Evolutionary conservation across 2,888 invertebrate genomes (phyloP), one percentile per base, ranked within the genome.

Genomic region (Empis stercorea): DNA sequence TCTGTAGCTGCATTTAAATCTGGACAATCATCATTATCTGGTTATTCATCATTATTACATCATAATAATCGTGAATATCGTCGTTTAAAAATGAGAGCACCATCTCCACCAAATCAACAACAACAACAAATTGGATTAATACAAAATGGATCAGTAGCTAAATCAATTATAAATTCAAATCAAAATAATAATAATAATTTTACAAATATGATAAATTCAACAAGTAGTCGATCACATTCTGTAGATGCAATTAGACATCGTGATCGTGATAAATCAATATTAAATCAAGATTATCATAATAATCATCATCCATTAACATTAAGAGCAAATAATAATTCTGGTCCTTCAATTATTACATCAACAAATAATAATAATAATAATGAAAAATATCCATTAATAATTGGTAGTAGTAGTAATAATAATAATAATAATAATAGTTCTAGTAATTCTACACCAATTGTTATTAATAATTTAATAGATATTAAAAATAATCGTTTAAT

Each of bases 181-280:
- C 34, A 27, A 41, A 23, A 23, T 27, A 37, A 15, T 15, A 14
- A 14, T 37, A 37, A 15, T 37, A 15, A 32, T 43, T 16, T 20
- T 17, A 13, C 20, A 13, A 4, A 23, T 27, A 13, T 23, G 20
- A 10, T 34, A 34, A 20, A 10, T 55, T 56, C 48, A 57, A 57
- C 49, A 54, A 61, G 69, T n/a, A n/a, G n/a, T n/a, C n/a, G n/a
- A 47, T 69, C 68, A 15, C 68, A 66, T 56, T 68, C 68, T 16
- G 65, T 68, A 46, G 68, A 69, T 51, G 66, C 67, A 52, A 66
- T 68, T 52, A 64, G 65, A 49, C 61, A 65, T 20, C 55, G 55
- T 27, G 45, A 48, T 43, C 30, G 44, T 44, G 40, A 46, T 20
- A 4, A 16, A 9, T 13, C 7, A n/a, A n/a, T n/a, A n/a, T 7